Percentiles rank a stretch among this genome's conserved stretches.
Conservation (phyloP, 2,113 vertebrate species). For the Coturnix japonica region DNA sequence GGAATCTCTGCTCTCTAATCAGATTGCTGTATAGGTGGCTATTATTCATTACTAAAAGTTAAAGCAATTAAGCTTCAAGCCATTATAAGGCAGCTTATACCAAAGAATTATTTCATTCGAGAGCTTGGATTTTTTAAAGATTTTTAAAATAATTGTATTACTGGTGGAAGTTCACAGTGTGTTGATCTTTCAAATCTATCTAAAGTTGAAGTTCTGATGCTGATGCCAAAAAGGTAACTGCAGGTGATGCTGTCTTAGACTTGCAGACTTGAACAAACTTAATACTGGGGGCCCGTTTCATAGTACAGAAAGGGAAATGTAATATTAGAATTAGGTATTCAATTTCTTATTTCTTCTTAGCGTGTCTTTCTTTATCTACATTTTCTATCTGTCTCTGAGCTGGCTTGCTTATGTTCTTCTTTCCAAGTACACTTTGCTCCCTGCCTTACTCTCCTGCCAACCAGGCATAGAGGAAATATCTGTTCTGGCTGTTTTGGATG, state of each 20-base stretch:
- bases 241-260: not conserved
- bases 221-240: not conserved
- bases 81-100: not conserved
- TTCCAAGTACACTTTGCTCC: not conserved
- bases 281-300: not conserved
- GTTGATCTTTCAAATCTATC: constrained; percentile 6
- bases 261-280: not conserved
- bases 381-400: not conserved
- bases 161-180: not conserved
- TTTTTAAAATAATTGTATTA: not conserved
- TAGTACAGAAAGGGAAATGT: not conserved
- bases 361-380: not conserved
- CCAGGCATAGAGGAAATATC: not conserved
- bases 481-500: not conserved
- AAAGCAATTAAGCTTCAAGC: constrained; percentile 36
- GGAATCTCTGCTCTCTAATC: not conserved
- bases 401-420: not conserved
- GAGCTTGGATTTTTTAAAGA: not conserved
- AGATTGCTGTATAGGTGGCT: constrained; percentile 6
- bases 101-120: constrained; percentile 5
- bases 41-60: constrained; percentile 46
- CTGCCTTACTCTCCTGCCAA: not conserved
- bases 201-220: constrained; percentile 2
- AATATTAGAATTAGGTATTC: not conserved
- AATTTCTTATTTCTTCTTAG: not conserved